Percentiles rank a stretch among this genome's conserved stretches.
Conservation (phyloP, 2,888 invertebrate species). For the Cetonia aurata region DNA sequence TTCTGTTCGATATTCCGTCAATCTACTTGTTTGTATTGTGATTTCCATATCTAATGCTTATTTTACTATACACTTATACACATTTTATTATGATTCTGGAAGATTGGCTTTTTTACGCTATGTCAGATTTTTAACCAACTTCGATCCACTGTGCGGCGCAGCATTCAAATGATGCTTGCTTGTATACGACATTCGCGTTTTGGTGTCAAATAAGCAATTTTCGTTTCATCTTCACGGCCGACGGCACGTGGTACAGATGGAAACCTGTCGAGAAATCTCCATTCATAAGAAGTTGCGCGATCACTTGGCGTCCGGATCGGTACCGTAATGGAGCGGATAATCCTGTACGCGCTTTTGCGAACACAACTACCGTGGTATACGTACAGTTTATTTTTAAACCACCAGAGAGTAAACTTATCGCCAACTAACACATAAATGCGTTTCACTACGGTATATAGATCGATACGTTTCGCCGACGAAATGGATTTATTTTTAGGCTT, state of each 20-base stretch:
- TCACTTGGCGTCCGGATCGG: slow-evolving; percentile 27
- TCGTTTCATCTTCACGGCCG: slow-evolving; percentile 5
- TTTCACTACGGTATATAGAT: slow-evolving; percentile 12
- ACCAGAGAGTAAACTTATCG: slow-evolving; percentile 21
- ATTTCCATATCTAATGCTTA: no score
- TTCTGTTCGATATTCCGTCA: no score
- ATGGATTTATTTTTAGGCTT: slow-evolving; percentile 25
- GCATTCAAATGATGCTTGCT: background rate
- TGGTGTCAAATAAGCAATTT: slow-evolving; percentile 17
- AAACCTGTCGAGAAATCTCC: slow-evolving; percentile 9
- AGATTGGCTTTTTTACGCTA: no score
- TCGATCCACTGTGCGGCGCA: no score
- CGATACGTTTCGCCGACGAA: slow-evolving; percentile 26
- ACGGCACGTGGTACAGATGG: slow-evolving; percentile 13
- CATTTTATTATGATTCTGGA: no score
- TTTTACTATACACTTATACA: no score
- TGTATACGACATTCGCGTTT: slow-evolving; percentile 28
- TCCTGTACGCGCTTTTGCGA: slow-evolving; percentile 29
- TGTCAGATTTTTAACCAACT: no score
- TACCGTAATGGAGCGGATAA: slow-evolving; percentile 38
- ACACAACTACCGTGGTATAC: slow-evolving; percentile 5
- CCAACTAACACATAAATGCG: slow-evolving; percentile 10
- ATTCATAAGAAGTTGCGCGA: slow-evolving; percentile 34
- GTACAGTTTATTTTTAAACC: slow-evolving; percentile 34
- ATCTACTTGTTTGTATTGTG: no score